Percentiles rank a stretch among this genome's conserved stretches.
phyloP scores from a whole-genome alignment of 2,113 vertebrate genomes.

The Aspiorhynchus laticeps region DNA sequence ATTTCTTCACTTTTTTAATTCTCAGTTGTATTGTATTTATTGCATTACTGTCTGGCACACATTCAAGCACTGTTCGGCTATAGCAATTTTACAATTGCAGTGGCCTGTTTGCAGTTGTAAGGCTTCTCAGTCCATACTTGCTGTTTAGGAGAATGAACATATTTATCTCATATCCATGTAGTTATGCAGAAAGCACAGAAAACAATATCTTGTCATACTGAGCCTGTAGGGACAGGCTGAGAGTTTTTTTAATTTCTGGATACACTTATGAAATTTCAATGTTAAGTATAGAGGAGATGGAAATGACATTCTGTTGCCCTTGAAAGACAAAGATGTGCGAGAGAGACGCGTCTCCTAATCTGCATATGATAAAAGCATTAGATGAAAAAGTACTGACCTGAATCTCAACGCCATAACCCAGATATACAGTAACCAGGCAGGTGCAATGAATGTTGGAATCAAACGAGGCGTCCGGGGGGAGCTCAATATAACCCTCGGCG shows the following conservation, averaged over 20 bases:
- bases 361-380: constrained; percentile 17
- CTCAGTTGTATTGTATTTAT: not conserved
- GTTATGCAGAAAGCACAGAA: not conserved
- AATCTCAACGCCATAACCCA: constrained; percentile 94
- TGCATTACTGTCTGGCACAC: not conserved
- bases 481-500: constrained; percentile 86
- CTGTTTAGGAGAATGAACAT: not conserved
- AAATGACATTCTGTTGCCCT: constrained; percentile 23
- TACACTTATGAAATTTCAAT: constrained; percentile 18
- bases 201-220: not conserved
- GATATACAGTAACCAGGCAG: constrained; percentile 91
- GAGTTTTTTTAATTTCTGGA: not conserved
- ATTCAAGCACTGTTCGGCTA: not conserved
- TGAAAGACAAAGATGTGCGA: constrained; percentile 11
- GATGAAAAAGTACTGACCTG: constrained; percentile 80
- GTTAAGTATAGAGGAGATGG: constrained; percentile 9
- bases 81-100: not conserved
- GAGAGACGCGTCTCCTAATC: constrained; percentile 2
- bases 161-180: not conserved
- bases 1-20: not conserved
- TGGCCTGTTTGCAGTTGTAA: not conserved
- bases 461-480: constrained; percentile 69
- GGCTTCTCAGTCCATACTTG: not conserved
- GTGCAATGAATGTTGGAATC: constrained; percentile 85
- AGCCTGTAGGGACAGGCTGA: not conserved